Evolutionary conservation across 2,888 invertebrate species (phyloP).

Genomic region (Ennomos quercinarius): DNA sequence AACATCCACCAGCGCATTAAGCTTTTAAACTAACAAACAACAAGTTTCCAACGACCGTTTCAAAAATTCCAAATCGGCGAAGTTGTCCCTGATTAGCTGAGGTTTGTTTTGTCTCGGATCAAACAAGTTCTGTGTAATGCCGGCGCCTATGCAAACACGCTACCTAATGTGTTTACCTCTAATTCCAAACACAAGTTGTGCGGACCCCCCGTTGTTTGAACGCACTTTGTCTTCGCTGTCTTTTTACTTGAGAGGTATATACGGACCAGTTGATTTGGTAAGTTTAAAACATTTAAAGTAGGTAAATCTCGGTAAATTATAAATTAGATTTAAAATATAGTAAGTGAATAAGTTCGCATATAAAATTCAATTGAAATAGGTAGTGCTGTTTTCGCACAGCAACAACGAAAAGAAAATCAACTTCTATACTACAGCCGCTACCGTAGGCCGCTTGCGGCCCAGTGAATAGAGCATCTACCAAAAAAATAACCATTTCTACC

Average conservation of each 20-base stretch:
- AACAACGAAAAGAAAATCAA: no score
- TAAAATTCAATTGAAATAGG: no score
- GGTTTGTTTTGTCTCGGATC: slow-evolving; percentile 72
- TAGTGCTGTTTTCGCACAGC: no score
- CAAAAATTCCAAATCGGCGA: slow-evolving; percentile 64
- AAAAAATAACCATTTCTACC: no score
- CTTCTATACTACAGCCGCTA: no score
- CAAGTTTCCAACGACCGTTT: slow-evolving; percentile 47
- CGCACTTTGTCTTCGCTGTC: slow-evolving; percentile 58
- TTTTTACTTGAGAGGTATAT: slow-evolving; percentile 16
- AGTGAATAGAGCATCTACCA: no score
- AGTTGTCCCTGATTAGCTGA: slow-evolving; percentile 71
- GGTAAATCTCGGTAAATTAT: slow-evolving; percentile 31
- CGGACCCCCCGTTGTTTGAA: slow-evolving; percentile 55
- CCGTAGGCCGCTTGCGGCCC: no score
- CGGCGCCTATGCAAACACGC: slow-evolving; percentile 77
- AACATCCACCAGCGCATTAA: background rate
- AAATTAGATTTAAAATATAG: no score
- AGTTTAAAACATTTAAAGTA: slow-evolving; percentile 75
- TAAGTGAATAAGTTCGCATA: no score
- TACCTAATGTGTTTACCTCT: slow-evolving; percentile 82
- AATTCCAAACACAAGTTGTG: slow-evolving; percentile 78
- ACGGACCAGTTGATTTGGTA: slow-evolving; percentile 32
- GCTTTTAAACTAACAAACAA: slow-evolving; percentile 9
- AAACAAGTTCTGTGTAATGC: slow-evolving; percentile 72